Evolutionary conservation across 2,888 invertebrate genomes (phyloP), one percentile per base, ranked within the genome.

Genomic region (Drosophila mayaguana): DNA sequence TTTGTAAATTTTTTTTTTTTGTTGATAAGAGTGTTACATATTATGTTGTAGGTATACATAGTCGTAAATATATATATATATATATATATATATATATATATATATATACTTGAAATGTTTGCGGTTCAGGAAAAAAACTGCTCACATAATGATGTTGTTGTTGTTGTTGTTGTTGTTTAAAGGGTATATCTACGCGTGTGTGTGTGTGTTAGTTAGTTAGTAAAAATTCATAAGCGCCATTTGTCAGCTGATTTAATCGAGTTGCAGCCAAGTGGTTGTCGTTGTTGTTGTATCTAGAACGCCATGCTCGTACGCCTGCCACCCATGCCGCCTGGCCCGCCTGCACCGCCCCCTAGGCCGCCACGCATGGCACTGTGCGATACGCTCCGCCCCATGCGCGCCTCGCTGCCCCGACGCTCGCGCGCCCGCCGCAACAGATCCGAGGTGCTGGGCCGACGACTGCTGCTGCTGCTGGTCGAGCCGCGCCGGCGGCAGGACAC

Each of bases 231-330:
- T 84, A 83, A 82, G 88, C 78, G 85, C 86, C 88, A 86, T 82
- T 82, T 72, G 70, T 79, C 83, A 81, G 75, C 85, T 81, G 66
- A 72, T 70, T 86, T 69, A 46, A 28, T 70, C 50, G 36, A 45
- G 50, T 48, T 32, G 46, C 16, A 51, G 43, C 54, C 0, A 25
- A n/a, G 22, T 51, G 18, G 34, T 20, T 11, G 36, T 28, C 16
- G 18, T 28, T 45, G 38, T 22, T 28, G 18, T 28, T 48, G 22
- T 18, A 45, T 45, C 75, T 90, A 92, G 75, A 91, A 93, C 43
- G 93, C 93, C 90, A 93, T 93, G 79, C 93, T 93, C 18, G 92
- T 92, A 20, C 93, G 91, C 51, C 93, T 87, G 14, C 90, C 92
- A 32, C 90, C 90, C 63, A 88, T 76, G 66, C 88, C 82, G 25